Base-by-base conservation (phyloP, 2,113 vertebrate genomes). In the Sphaerodactylus townsendi region DNA sequence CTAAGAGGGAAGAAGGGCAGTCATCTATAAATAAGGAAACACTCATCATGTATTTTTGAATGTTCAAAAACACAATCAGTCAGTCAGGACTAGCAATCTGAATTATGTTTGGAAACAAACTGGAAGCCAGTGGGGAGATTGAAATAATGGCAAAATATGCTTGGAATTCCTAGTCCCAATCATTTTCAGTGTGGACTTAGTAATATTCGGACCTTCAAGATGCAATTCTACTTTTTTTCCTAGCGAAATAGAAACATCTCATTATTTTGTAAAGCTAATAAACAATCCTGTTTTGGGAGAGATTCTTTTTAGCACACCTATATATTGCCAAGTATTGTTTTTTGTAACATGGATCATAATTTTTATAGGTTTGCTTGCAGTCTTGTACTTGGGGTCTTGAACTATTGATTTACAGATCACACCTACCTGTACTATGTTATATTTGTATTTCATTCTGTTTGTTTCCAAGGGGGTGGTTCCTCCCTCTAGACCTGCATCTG, bases 271-370 rank as follows among this genome's bases (percentile, higher is more conserved):
- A 74, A 19, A 41, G 70, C 73, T 80, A 53, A 90, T 46, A 50
- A 90, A 85, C 13, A 6, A 41, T 70, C 35, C 7, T n/a, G n/a
- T 86, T 86, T 80, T 79, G 76, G 79, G 66, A n/a, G 66, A 30
- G 70, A 79, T 46, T 86, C 37, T 41, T 89, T 90, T n/a, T 84
- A 30, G n/a, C 46, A 89, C 89, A 0, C 64, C 87, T 87, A 71
- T 85, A 21, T 39, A 87, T 81, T 88, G 85, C 77, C 83, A 87
- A 79, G 86, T 89, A 77, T 62, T 41, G n/a, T 17, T 44, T 77
- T 77, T 30, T 30, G 1, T 10, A 33, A 10, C 13, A 15, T 53
- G 3, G 50, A 71, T 28, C 73, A 80, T 15, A 3, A 37, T 50
- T 71, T 39, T 71, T 21, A 74, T 10, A 53, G 1, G 11, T 41